Evolutionary conservation across 2,797 vertebrate genomes (phyloP), one percentile per base, ranked within the genome.

Genomic region (Sebastes miniatus): DNA sequence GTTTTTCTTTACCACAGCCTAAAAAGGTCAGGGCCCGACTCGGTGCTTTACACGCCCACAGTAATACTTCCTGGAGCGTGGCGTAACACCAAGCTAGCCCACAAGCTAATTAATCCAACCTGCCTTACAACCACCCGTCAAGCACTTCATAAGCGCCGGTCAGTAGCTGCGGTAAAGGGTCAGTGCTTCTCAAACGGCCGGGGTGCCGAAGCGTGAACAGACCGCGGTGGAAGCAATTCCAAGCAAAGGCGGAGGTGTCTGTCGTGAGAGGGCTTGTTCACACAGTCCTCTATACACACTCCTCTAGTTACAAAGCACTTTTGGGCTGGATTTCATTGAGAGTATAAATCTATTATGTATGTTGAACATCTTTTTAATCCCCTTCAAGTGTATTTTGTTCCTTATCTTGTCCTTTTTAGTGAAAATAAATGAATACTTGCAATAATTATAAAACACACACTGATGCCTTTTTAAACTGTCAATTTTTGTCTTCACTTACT

Each of bases 41-140:
- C 32, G 4, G 47, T 83, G 84, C 68, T 81, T 90, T 88, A 88
- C 88, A 87, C 81, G 47, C 76, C 83, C 81, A 88, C 80, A 65
- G 73, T 87, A 70, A 90, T 90, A 84, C 80, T 75, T 88, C 73
- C 76, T 79, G 72, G 70, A 88, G 85, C 69, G 68, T 79, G 75
- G 59, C 16, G n/a, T 72, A 87, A 77, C 86, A 86, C 61, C 83
- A 9, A 83, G 78, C 89, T 81, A 86, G 83, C 83, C 90, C 83
- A 72, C 84, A 83, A 91, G 85, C 85, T 94, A 94, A 95, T 94
- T 94, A 95, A 94, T 92, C 88, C 88, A 90, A 83, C 87, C 85
- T 85, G 79, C 85, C 85, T 91, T 91, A 92, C 92, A 92, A 85
- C 87, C 85, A 85, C 85, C 82, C 39, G 70, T 87, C 86, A 80